Evolutionary conservation across 2,888 invertebrate species (phyloP), one percentile per base, ranked within the genome.

Genomic region (Drosophila anomalipes): DNA sequence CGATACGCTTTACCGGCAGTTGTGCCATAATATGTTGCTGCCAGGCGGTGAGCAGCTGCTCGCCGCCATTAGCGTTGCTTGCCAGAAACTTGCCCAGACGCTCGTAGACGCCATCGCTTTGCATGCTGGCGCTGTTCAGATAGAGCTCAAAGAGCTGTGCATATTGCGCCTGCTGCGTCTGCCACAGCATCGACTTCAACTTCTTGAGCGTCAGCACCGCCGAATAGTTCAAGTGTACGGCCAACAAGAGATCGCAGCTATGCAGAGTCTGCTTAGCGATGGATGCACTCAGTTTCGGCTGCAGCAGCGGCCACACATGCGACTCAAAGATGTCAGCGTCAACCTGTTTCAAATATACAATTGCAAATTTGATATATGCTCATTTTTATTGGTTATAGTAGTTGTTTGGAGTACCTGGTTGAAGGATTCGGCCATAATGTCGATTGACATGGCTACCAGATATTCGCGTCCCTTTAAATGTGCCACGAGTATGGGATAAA

Each of bases 401-500:
- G 22, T 9, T 26, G 47, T 47, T 47, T 1, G 7, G 2, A 16
- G 1, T 28, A 89, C 85, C 52, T 67, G 10, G 1, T 51, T 41
- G 2, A 85, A 87, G 14, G 77, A 77, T 0, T 56, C 54, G 0
- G 63, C 59, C 10, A 87, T 44, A 1, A 87, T 67, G 10, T 76
- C 72, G 0, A 69, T 58, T 30, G 66, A 61, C 58, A 85, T 47
- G 10, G 66, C 19, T 4, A 77, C 35, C 30, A 89, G 53, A 51
- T 85, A 85, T 10, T 81, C 90, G 12, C 85, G 74, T 22, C 82
- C 86, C 2, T 73, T 82, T 0, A 89, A 49, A 22, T 85, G 58
- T 1, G 51, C 7, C 4, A 76, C 33, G 2, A 86, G 28, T 3
- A 90, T 54, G 7, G 77, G 49, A 62, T 67, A 89, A 1, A 84